Base-by-base conservation (phyloP, 2,888 invertebrate genomes). In the Limnephilus auricula region DNA sequence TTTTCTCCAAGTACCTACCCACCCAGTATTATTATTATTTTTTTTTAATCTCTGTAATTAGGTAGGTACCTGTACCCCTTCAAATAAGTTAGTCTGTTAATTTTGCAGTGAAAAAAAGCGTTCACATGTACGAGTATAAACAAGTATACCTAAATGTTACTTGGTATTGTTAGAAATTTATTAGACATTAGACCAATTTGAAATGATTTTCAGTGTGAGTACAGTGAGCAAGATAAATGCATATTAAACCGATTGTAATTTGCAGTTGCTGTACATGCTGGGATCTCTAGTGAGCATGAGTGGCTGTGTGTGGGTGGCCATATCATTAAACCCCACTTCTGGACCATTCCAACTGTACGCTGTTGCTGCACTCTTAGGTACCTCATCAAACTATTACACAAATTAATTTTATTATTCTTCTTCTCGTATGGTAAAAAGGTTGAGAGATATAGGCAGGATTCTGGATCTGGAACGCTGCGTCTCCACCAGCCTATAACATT, bases 231-330 rank as follows among this genome's bases (percentile, higher is more conserved):
- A 65, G 50, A 65, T 65, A 65, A 65, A 65, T 65, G 50, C 25
- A 4, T 18, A 65, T 65, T 65, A 65, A 65, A 65, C 50, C 13
- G 50, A 25, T 5, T 45, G 1, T 79, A 88, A 34, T 10, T 93
- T 94, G 91, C 94, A 97, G 96, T 94, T 96, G 45, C 96, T 97
- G 30, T 98, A 97, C 94, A 94, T 97, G 50, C 94, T 97, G 86
- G 98, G 98, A 45, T 96, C 97, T 91, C 93, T 96, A 9, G 94
- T 97, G 37, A 97, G 97, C 85, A 93, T 97, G 15, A 95, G 95
- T 89, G 97, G 97, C 89, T 97, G 97, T 94, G 92, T 96, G 85
- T 97, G 97, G 96, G 96, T 98, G 94, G 97, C 96, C 32, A 90
- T 96, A 88, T 94, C 95, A 13, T 95, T 96, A 90, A 94, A 95